phyloP scores from a whole-genome alignment of 2,113 vertebrate species.

The Gavialis gangeticus region DNA sequence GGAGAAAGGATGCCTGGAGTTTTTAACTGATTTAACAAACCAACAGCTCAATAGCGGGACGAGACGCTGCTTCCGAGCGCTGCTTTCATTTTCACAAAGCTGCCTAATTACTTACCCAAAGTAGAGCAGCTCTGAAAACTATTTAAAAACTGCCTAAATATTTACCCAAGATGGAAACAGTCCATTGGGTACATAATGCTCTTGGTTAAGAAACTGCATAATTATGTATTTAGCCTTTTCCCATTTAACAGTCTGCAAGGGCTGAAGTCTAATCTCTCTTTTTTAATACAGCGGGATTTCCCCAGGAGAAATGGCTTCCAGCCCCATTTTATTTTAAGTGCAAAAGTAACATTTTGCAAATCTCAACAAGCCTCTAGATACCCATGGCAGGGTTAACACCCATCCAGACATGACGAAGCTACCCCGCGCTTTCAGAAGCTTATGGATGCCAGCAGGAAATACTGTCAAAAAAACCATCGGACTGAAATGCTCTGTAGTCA shows the following conservation, averaged over 20 bases:
- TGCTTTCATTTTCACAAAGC: background rate
- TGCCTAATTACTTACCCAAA: fast-evolving
- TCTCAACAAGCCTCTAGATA: background rate
- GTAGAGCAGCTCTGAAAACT: background rate
- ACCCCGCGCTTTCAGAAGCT: too few species aligned
- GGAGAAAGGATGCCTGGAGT: background rate
- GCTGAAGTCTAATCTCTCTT: background rate
- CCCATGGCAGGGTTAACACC: too few species aligned
- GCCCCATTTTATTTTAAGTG: background rate
- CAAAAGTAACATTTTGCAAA: background rate
- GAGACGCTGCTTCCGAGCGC: background rate
- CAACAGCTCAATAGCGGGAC: background rate
- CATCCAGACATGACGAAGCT: background rate
- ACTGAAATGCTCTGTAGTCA: background rate
- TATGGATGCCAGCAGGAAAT: too few species aligned
- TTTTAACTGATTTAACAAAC: background rate
- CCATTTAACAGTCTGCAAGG: background rate
- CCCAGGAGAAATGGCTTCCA: fast-evolving
- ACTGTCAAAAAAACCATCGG: background rate
- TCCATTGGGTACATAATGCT: fast-evolving
- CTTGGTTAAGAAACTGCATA: background rate
- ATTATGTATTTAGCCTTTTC: background rate
- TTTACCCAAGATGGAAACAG: background rate
- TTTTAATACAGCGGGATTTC: background rate
- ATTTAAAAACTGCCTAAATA: background rate